Base-by-base conservation (phyloP, 2,888 invertebrate species). In the Cynaeus angustus region DNA sequence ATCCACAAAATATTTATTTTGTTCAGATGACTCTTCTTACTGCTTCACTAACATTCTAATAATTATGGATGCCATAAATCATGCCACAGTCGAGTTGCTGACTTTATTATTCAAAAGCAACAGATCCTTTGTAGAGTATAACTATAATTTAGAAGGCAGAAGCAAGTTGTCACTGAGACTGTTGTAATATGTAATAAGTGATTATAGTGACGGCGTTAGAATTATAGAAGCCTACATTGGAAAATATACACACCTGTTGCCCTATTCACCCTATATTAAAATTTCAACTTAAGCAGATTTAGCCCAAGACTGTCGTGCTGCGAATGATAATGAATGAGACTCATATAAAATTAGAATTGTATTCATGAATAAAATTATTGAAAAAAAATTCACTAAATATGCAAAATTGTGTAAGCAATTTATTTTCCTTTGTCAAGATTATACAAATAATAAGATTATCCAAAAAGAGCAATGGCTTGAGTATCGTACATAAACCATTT, bases 221-320 rank as follows among this genome's bases (percentile, higher is more conserved):
- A 55, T 30, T 53, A 38, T 38, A 14, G 33, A 37, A 53, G 13
- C n/a, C 16, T 38, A 12, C 37, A 55, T 13, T 26, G 58, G 58
- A 58, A 58, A 58, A 58, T 58, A 58, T 12, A 33, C 66, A 66
- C 66, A 66, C 66, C 66, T 66, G 66, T 66, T 66, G 66, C 66
- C 66, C n/a, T 4, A 21, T 21, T 21, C 37, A 37, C 1, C 4
- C 1, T 37, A 37, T 7, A n/a, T 2, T n/a, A 37, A 37, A 37
- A 37, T 37, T 2, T 1, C 21, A 21, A 21, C 4, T 21, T 21
- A 21, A 21, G 4, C 21, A 1, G 4, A 21, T 3, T n/a, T n/a
- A n/a, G n/a, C 4, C 21, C 21, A 21, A 21, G 4, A 21, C 21
- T 21, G 21, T 21, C 21, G 1, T 21, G 21, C 4, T 21, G n/a